Conservation (phyloP, 2,113 vertebrate species). For the Hemibagrus wyckioides region DNA sequence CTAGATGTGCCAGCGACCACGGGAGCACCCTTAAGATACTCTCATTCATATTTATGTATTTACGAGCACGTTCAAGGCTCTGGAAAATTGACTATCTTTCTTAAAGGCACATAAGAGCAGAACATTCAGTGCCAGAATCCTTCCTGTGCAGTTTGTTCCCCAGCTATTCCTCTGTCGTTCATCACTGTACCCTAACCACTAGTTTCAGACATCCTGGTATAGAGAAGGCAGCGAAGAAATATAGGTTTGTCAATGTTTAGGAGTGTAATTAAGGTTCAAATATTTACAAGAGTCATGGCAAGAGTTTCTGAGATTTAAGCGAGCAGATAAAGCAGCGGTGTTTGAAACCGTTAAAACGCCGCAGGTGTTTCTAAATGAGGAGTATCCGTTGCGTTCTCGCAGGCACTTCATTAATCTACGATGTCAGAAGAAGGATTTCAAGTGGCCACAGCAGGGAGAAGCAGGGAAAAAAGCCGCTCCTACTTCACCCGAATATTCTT, state of each 20-base stretch:
- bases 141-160: background rate
- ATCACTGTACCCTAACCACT: background rate
- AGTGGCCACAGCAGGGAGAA: background rate
- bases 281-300: background rate
- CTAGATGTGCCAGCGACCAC: background rate
- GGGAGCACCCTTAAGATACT: background rate
- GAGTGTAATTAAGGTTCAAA: background rate
- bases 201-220: background rate
- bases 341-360: background rate
- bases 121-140: background rate
- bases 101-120: background rate
- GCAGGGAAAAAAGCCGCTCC: background rate
- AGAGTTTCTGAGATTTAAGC: background rate
- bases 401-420: slow-evolving; percentile 8
- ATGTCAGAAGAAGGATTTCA: background rate
- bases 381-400: background rate
- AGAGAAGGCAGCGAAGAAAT: background rate
- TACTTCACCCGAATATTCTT: background rate
- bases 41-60: background rate
- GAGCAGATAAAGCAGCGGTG: background rate
- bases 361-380: background rate
- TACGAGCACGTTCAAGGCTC: background rate
- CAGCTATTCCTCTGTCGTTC: background rate
- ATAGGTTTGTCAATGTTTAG: background rate
- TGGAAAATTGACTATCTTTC: background rate